phyloP scores from a whole-genome alignment of 2,797 vertebrate species.

The Leptoclinus maculatus region DNA sequence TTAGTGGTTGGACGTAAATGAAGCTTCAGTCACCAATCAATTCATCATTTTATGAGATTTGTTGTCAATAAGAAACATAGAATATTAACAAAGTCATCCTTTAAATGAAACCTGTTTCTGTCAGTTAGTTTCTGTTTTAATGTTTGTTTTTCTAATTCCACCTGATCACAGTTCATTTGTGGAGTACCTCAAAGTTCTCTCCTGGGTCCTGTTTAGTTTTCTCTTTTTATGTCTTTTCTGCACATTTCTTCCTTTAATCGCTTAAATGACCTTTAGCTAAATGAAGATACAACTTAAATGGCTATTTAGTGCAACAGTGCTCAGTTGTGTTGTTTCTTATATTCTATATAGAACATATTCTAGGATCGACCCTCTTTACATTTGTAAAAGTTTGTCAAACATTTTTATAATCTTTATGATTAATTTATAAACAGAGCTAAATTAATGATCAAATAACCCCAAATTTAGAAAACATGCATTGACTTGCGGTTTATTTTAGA shows the following conservation, averaged over 20 bases:
- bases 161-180: neutral
- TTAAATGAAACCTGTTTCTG: neutral
- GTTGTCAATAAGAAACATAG: neutral
- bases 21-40: neutral
- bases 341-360: neutral
- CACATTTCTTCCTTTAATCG: neutral
- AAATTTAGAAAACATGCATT: neutral
- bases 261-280: neutral
- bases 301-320: neutral
- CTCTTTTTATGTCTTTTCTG: neutral
- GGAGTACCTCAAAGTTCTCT: slow-evolving; percentile 31
- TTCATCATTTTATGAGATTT: neutral
- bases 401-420: neutral
- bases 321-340: neutral
- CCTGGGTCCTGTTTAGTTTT: slow-evolving; percentile 24
- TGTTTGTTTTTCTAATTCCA: neutral
- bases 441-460: neutral
- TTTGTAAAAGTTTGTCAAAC: neutral
- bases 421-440: neutral
- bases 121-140: neutral
- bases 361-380: neutral
- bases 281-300: neutral
- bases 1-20: neutral
- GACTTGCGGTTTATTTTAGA: too few species aligned
- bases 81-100: neutral